Conservation (phyloP, 2,113 vertebrate species). For the Neogobius melanostomus region DNA sequence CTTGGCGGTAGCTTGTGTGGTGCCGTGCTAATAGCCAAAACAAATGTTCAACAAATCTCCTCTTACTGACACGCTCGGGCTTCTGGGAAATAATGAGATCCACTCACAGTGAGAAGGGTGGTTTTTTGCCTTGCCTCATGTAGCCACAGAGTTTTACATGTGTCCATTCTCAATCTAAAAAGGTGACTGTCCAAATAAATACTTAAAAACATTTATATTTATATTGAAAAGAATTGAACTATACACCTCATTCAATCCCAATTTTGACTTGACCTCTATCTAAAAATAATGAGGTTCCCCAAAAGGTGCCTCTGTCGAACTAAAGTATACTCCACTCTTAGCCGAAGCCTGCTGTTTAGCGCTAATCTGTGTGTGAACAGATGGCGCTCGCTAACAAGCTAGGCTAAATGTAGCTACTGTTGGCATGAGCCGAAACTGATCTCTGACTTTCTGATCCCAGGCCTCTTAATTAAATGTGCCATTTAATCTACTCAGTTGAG, state of each 20-base stretch:
- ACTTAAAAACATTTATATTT: not conserved
- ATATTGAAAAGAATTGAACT: not conserved
- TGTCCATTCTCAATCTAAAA: not conserved
- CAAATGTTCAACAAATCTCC: not conserved
- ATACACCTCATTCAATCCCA: not conserved
- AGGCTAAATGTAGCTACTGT: slow-evolving; percentile 67
- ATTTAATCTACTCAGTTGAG: slow-evolving; percentile 65
- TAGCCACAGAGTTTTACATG: not conserved
- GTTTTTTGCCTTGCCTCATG: not conserved
- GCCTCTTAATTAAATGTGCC: slow-evolving; percentile 72
- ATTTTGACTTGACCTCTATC: not conserved
- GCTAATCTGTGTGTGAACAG: slow-evolving; percentile 68
- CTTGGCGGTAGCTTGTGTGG: not conserved
- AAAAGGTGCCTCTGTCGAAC: slow-evolving; percentile 9
- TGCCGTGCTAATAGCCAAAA: not conserved
- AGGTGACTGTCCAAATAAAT: not conserved
- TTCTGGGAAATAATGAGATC: not conserved
- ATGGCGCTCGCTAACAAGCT: slow-evolving; percentile 67
- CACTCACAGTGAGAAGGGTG: not conserved
- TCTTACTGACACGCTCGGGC: not conserved
- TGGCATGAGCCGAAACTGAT: slow-evolving; percentile 60
- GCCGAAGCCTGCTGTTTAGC: slow-evolving; percentile 29
- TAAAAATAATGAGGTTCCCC: not conserved
- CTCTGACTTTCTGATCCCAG: slow-evolving; percentile 65
- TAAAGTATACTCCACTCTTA: slow-evolving; percentile 15